Conservation (phyloP, 2,113 vertebrate species). For the Formicarius rufipectus region DNA sequence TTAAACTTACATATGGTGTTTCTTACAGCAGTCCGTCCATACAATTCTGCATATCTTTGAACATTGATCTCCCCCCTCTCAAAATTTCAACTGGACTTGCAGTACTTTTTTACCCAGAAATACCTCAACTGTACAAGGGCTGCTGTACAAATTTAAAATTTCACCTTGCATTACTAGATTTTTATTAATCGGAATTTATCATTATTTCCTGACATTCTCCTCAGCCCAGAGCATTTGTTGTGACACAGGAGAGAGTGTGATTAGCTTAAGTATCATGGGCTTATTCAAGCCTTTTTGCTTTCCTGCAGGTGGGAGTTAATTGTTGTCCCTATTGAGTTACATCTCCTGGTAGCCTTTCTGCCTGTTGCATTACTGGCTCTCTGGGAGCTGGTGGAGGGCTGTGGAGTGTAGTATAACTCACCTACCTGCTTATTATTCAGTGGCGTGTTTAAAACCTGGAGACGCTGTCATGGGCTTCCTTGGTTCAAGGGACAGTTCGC, state of each 20-base stretch:
- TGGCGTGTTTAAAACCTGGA: background rate
- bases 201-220: background rate
- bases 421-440: fast-evolving
- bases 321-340: fast-evolving
- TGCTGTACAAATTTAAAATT: background rate
- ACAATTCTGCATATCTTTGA: background rate
- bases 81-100: background rate
- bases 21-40: background rate
- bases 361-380: fast-evolving
- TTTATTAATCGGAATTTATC: background rate
- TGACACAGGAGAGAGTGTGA: background rate
- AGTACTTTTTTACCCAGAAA: background rate
- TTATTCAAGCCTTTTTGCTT: background rate
- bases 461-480: background rate
- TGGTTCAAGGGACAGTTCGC: background rate
- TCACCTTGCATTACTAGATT: background rate
- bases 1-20: background rate
- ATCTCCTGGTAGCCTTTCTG: background rate
- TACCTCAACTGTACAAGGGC: background rate
- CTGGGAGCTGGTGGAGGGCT: background rate
- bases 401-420: background rate
- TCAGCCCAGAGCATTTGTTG: background rate
- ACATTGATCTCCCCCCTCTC: background rate
- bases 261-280: background rate
- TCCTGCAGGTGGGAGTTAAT: background rate